A percentile compares a stretch with the other conserved stretches of the same genome.
phyloP scores from a whole-genome alignment of 2,888 invertebrate genomes.

The Apodemia zela region DNA sequence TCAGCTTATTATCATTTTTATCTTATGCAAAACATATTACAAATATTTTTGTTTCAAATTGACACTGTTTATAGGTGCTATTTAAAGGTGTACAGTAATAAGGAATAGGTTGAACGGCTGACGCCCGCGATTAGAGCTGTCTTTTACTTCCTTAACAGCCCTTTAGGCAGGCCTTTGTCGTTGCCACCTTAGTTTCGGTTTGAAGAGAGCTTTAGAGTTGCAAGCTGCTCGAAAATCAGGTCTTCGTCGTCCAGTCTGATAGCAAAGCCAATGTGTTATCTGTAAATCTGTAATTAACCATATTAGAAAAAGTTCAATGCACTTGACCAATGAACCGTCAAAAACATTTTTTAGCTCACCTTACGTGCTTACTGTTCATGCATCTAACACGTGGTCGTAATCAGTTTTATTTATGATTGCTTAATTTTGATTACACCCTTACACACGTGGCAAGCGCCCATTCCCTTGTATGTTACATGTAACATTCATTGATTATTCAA shows the following conservation, averaged over 20 bases:
- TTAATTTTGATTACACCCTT: neutral
- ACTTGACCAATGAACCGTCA: neutral
- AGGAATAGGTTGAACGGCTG: no score
- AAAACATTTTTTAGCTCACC: neutral
- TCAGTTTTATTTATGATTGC: neutral
- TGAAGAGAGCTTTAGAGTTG: neutral
- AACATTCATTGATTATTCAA: neutral
- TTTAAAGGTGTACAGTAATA: no score
- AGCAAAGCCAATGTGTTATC: neutral
- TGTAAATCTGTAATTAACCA: neutral
- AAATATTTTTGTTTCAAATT: no score
- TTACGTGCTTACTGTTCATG: neutral
- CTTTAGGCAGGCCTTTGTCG: no score
- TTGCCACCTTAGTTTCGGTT: no score
- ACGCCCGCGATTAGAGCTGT: no score
- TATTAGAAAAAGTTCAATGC: neutral
- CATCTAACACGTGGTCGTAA: neutral
- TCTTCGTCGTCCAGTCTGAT: neutral
- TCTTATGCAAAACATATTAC: no score
- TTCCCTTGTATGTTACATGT: neutral
- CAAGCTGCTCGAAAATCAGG: neutral
- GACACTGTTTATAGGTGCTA: no score
- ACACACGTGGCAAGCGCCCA: neutral
- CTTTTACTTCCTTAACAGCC: no score
- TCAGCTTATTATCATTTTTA: no score